Evolutionary conservation across 1,140 invertebrate species (phyloP), one percentile per base, ranked within the genome.

Genomic region (Zaprionus tsacasi): DNA sequence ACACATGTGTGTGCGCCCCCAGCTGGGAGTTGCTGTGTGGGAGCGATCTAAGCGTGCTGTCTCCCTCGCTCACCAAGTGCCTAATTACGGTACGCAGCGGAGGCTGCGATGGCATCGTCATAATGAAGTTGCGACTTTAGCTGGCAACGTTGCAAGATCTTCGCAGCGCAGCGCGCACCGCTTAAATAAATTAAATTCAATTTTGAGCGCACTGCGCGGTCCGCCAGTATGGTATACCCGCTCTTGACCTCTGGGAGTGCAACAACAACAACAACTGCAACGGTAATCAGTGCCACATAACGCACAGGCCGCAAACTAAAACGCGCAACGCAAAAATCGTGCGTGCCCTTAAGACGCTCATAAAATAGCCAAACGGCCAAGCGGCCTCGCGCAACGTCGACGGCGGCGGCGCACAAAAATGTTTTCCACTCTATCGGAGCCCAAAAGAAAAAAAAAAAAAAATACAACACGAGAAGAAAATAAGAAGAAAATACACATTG

Each of bases 281-380:
- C 82, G 82, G 82, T 86, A 86, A 86, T 86, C 82, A 86, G 83
- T 86, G 82, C 82, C 83, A 86, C 82, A 86, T 86, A 86, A 86
- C 82, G 82, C 82, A 86, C 65, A 71, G 68, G 78, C 79, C 79
- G 78, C 68, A 76, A 79, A 76, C 68, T 81, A 68, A 82, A 87
- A 82, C 73, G 83, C 80, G 83, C 82, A 86, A 87, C 83, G 82
- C 82, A 87, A 88, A 87, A 87, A 88, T 87, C 82, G 82, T 87
- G 82, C 82, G 82, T 88, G 83, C 82, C 79, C 82, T 88, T 87
- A 87, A 88, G 82, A 88, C 85, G 82, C 82, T 87, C 82, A 87
- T 87, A 87, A 87, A 87, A 87, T 88, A 87, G 72, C 67, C 72
- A 70, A 75, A 64, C 72, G 43, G 66, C 50, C n/a, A n/a, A 61